Evolutionary conservation across 2,113 vertebrate species (phyloP).

Genomic region (Paramisgurnus dabryanus): DNA sequence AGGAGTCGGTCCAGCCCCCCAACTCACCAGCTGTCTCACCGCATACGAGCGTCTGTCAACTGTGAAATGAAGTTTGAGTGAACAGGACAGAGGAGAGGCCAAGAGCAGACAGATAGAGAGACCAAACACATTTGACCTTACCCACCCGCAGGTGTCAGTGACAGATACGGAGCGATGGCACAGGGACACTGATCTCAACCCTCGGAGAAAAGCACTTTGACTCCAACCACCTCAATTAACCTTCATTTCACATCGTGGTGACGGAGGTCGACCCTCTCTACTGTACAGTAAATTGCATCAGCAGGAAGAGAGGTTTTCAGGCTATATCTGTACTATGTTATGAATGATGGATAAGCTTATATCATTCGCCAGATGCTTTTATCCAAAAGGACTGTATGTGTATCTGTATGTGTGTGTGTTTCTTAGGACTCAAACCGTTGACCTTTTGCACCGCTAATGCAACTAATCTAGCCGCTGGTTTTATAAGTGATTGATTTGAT

Average conservation of each 20-base stretch:
- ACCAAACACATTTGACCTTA: conserved; percentile 67
- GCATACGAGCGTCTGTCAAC: conserved; percentile 72
- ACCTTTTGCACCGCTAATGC: too few relatives aligned
- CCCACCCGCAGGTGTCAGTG: conserved; percentile 65
- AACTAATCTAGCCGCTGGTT: conserved; percentile 47
- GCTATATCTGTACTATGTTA: conserved; percentile 3
- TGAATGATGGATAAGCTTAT: conserved; percentile 22
- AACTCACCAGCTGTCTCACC: not conserved
- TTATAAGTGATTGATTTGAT: conserved; percentile 52
- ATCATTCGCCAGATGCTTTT: too few relatives aligned
- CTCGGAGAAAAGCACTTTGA: conserved; percentile 27
- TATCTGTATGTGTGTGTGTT: too few relatives aligned
- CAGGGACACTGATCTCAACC: conserved; percentile 54
- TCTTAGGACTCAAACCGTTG: too few relatives aligned
- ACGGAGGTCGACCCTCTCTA: conserved; percentile 12
- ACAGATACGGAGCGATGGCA: conserved; percentile 55
- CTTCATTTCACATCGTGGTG: conserved; percentile 28
- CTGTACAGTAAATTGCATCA: conserved; percentile 35
- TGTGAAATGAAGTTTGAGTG: conserved; percentile 72
- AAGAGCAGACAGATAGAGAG: conserved; percentile 41
- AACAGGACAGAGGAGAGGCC: conserved; percentile 52
- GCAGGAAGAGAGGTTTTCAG: not conserved
- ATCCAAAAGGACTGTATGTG: too few relatives aligned
- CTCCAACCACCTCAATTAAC: conserved; percentile 53
- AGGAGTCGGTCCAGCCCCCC: conserved; percentile 66